phyloP scores from a whole-genome alignment of 2,797 vertebrate species.

The Amblyopsis hoosieri region DNA sequence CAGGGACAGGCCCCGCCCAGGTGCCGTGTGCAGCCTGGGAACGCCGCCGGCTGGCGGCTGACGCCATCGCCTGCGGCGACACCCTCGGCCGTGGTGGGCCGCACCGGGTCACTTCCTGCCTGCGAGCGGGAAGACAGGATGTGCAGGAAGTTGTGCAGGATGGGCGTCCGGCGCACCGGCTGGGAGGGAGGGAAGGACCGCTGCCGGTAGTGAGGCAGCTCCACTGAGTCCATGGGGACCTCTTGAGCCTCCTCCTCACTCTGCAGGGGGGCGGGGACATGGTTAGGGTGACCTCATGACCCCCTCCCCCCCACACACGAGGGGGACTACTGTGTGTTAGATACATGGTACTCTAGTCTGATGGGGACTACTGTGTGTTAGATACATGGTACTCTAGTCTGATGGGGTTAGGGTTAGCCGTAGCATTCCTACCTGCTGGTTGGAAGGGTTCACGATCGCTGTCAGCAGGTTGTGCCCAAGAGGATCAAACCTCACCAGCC shows the following conservation, averaged over 20 bases:
- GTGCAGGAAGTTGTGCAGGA: slow-evolving; percentile 99
- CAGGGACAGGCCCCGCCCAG: slow-evolving; percentile 95
- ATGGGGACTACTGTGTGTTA: too few species aligned
- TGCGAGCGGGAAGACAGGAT: slow-evolving; percentile 95
- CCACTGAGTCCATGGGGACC: slow-evolving; percentile 94
- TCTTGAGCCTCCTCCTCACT: slow-evolving; percentile 93
- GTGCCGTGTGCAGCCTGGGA: slow-evolving; percentile 94
- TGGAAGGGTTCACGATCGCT: slow-evolving; percentile 97
- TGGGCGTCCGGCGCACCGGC: slow-evolving; percentile 94
- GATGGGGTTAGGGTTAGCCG: neutral
- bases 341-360: too few species aligned
- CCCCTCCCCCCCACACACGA: too few species aligned
- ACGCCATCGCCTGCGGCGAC: slow-evolving; percentile 74
- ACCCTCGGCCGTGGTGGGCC: slow-evolving; percentile 54
- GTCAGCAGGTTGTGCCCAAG: slow-evolving; percentile 98
- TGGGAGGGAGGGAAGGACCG: slow-evolving; percentile 94
- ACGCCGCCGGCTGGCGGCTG: slow-evolving; percentile 81
- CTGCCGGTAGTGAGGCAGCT: slow-evolving; percentile 95
- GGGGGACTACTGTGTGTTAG: too few species aligned
- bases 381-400: too few species aligned
- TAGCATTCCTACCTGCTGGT: slow-evolving; percentile 88
- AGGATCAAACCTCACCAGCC: slow-evolving; percentile 96
- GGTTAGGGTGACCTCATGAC: neutral
- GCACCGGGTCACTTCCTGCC: slow-evolving; percentile 78
- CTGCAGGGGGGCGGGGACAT: slow-evolving; percentile 62